Evolutionary conservation across 1,140 invertebrate species (phyloP).

Genomic region (Heliconius hewitsoni): DNA sequence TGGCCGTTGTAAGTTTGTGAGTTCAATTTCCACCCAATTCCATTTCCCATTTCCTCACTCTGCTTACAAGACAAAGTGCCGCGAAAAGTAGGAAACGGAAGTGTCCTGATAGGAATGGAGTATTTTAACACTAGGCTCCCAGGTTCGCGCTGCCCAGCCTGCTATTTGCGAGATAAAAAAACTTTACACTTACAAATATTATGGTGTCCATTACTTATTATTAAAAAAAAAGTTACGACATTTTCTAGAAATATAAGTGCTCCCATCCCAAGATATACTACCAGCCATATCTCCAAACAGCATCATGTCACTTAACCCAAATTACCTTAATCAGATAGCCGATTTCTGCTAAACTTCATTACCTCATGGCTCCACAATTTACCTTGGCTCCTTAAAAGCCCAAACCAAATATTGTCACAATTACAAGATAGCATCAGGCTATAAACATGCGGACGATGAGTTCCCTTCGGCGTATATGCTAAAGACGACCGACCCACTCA

Average conservation of each 20-base stretch:
- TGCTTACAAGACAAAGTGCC: too few relatives aligned
- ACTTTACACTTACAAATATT: background rate
- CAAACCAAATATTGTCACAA: slow-evolving; percentile 78
- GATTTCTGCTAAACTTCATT: slow-evolving; percentile 56
- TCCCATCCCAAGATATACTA: background rate
- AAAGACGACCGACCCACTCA: slow-evolving; percentile 28
- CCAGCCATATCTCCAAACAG: slow-evolving; percentile 23
- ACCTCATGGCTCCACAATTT: slow-evolving; percentile 59
- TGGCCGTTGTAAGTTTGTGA: too few relatives aligned
- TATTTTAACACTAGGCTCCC: too few relatives aligned
- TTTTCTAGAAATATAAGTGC: background rate
- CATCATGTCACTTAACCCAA: slow-evolving; percentile 34
- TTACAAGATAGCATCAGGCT: slow-evolving; percentile 75
- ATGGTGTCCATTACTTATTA: background rate
- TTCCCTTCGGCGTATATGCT: slow-evolving; percentile 67
- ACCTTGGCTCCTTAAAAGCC: slow-evolving; percentile 66
- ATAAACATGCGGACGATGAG: slow-evolving; percentile 66
- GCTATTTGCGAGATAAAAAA: too few relatives aligned
- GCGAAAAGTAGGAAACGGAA: too few relatives aligned
- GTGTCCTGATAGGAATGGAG: too few relatives aligned
- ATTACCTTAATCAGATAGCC: slow-evolving; percentile 48
- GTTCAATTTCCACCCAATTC: too few relatives aligned
- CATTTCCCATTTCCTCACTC: too few relatives aligned
- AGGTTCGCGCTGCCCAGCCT: too few relatives aligned
- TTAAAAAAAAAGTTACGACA: background rate